Base-by-base conservation (phyloP, 1,140 invertebrate species). In the Drosophila tani region DNA sequence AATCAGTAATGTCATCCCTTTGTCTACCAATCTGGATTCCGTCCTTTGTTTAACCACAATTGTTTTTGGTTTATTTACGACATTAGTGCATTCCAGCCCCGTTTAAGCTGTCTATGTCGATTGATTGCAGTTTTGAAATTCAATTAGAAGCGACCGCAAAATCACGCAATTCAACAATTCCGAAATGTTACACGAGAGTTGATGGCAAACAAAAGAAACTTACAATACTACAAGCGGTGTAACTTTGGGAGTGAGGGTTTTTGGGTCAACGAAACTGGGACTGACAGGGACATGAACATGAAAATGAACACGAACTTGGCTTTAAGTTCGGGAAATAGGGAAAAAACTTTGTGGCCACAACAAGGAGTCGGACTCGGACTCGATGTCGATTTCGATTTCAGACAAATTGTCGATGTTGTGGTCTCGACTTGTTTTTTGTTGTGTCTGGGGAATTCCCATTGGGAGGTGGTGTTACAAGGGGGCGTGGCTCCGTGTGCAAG, bases 101-200 rank as follows among this genome's bases (percentile, higher is more conserved):
- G 14, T 57, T 57, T 65, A 75, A 65, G 59, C 58, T 65, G 69
- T 53, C 60, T 29, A 15, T 47, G 46, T 27, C 51, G 43, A 73
- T 68, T 69, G 66, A 78, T 80, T 87, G 80, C 76, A 67, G 50
- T 81, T 77, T 65, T 67, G 46, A 81, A 80, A 87, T 88, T 81
- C 60, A 76, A 78, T 88, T 88, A 63, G 49, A 71, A 70, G 65
- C 71, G 51, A 87, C 80, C 82, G 55, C 32, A 32, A 67, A 87
- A 83, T 77, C 83, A 87, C 84, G 83, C 83, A 87, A 87, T 83
- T 56, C 29, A 80, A 80, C 77, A 79, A 88, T 83, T 88, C 76
- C 60, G 50, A 77, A 80, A 76, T 50, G 46, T 51, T 49, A 53
- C 65, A 57, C 40, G 46, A 60, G 43, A 60, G 41, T 41, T 45